phyloP scores from a whole-genome alignment of 1,140 invertebrate species.

The Drosophila orena region DNA sequence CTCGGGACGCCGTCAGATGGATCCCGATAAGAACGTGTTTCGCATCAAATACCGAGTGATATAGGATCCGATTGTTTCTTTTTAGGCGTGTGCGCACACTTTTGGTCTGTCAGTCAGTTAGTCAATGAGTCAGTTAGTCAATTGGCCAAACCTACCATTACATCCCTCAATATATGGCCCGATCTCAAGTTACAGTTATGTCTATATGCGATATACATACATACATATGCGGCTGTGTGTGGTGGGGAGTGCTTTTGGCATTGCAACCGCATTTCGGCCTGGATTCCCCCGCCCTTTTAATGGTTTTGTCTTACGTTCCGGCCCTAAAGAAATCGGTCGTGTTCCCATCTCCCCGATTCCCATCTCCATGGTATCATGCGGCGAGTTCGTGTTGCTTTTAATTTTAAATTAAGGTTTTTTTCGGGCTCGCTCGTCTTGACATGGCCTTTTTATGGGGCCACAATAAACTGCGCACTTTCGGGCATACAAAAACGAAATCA shows the following conservation, averaged over 20 bases:
- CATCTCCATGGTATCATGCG: conserved; percentile 54
- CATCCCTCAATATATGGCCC: conserved; percentile 37
- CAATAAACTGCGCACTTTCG: conserved; percentile 62
- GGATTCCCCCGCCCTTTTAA: conserved; percentile 15
- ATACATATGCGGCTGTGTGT: not conserved
- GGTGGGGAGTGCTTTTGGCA: conserved; percentile 13
- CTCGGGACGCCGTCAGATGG: conserved; percentile 8
- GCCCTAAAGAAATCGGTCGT: conserved; percentile 30
- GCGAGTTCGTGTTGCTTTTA: conserved; percentile 57
- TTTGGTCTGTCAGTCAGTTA: conserved; percentile 11
- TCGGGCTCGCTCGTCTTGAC: conserved; percentile 32
- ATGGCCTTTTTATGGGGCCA: conserved; percentile 48
- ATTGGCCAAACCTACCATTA: conserved; percentile 14
- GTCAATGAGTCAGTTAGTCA: conserved; percentile 50
- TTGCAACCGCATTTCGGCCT: conserved; percentile 47
- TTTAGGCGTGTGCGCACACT: conserved; percentile 30
- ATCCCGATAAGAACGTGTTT: conserved; percentile 30
- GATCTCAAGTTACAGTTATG: conserved; percentile 67
- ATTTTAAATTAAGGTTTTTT: conserved; percentile 42
- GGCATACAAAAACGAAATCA: conserved; percentile 32
- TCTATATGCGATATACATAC: not conserved
- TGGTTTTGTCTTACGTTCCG: conserved; percentile 47
- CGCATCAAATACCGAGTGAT: conserved; percentile 18
- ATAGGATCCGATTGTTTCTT: conserved; percentile 18
- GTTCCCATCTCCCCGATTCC: conserved; percentile 16